phyloP scores from a whole-genome alignment of 2,113 vertebrate species.

The Campylomormyrus tamandua region DNA sequence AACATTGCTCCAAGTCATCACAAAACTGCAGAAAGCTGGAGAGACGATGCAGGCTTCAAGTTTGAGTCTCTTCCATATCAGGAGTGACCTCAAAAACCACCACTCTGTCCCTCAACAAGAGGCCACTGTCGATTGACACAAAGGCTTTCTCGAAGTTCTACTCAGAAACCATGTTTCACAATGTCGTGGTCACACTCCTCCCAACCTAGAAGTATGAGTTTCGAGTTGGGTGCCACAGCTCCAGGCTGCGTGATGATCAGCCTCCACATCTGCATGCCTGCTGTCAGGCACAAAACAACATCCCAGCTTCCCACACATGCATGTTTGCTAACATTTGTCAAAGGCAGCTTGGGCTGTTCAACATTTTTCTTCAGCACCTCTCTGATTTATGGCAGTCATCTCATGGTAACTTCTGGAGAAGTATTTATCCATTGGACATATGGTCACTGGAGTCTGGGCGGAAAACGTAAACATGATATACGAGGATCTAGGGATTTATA shows the following conservation, averaged over 20 bases:
- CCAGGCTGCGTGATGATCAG: neutral
- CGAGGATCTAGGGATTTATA: neutral
- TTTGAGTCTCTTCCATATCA: neutral
- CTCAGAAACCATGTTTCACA: neutral
- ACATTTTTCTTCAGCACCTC: neutral
- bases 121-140: neutral
- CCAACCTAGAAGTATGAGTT: neutral
- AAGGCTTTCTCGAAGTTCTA: neutral
- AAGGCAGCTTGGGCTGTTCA: neutral
- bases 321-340: neutral
- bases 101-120: neutral
- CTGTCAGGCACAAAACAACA: neutral
- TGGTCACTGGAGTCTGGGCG: neutral
- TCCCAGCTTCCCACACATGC: neutral
- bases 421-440: neutral
- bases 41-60: neutral
- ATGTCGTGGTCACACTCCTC: neutral
- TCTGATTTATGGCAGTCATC: neutral
- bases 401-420: neutral
- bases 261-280: constrained; percentile 11
- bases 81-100: neutral
- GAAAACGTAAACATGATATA: neutral
- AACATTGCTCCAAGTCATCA: neutral
- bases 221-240: neutral
- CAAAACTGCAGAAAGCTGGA: neutral